Evolutionary conservation across 2,113 vertebrate genomes (phyloP).

Genomic region (Silurus glanis): DNA sequence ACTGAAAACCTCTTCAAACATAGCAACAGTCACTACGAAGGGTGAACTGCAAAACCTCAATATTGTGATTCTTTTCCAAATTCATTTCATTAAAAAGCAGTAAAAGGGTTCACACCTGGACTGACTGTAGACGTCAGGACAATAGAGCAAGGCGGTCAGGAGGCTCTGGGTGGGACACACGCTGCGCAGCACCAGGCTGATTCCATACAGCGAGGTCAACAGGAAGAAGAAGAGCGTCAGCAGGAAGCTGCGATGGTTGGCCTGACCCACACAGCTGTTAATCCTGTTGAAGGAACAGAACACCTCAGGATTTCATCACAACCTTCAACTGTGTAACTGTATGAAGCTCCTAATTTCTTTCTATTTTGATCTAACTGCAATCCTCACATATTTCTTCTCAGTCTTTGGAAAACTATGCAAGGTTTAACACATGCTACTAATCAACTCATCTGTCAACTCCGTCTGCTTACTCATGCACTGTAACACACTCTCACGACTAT

Average conservation of each 20-base stretch:
- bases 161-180: conserved; percentile 79
- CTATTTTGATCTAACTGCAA: not conserved
- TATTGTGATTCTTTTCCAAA: not conserved
- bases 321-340: not conserved
- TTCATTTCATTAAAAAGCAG: no score
- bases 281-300: conserved; percentile 78
- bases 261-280: conserved; percentile 94
- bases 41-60: not conserved
- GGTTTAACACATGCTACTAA: not conserved
- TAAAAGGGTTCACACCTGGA: conserved; percentile 79
- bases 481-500: not conserved
- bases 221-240: conserved; percentile 88
- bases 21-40: no score
- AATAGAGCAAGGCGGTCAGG: conserved; percentile 86
- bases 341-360: not conserved
- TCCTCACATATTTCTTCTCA: not conserved
- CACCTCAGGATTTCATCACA: not conserved
- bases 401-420: not conserved
- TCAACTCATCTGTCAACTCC: not conserved
- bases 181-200: conserved; percentile 83
- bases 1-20: not conserved
- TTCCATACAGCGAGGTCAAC: conserved; percentile 87
- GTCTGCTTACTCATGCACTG: not conserved
- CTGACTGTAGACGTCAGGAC: conserved; percentile 87
- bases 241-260: conserved; percentile 91